Percentiles rank a stretch among this genome's conserved stretches.
phyloP scores from a whole-genome alignment of 1,140 invertebrate species.

The Brachionus plicatilis region DNA sequence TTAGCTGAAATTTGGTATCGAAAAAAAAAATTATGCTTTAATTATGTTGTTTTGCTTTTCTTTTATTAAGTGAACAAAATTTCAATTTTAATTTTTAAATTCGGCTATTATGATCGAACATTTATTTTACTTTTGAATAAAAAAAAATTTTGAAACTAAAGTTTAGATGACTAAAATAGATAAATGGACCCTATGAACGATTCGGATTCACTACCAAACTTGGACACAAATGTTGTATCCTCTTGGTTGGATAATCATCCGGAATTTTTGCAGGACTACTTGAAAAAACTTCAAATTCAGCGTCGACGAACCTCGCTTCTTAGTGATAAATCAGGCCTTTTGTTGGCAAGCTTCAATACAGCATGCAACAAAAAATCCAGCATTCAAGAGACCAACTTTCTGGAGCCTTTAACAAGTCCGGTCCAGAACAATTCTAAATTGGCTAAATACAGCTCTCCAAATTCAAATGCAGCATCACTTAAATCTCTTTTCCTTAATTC shows the following conservation, averaged over 20 bases:
- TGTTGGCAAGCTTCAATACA: slow-evolving; percentile 52
- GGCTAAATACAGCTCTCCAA: slow-evolving; percentile 69
- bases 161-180: neutral
- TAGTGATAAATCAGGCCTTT: slow-evolving; percentile 55
- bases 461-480: slow-evolving; percentile 1
- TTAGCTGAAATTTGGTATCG: neutral
- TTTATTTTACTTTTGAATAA: neutral
- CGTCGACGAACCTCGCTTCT: slow-evolving; percentile 44
- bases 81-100: neutral
- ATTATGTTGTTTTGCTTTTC: neutral
- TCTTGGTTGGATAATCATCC: slow-evolving; percentile 88
- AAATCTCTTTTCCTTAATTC: neutral
- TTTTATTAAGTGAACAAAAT: neutral
- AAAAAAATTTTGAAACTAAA: neutral
- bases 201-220: neutral
- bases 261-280: slow-evolving; percentile 88
- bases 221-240: neutral
- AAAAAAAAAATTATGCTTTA: neutral
- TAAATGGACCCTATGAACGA: neutral
- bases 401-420: slow-evolving; percentile 55
- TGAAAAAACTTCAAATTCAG: slow-evolving; percentile 73
- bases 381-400: slow-evolving; percentile 48
- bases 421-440: slow-evolving; percentile 90
- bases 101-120: neutral
- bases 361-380: slow-evolving; percentile 45